phyloP scores from a whole-genome alignment of 2,797 vertebrate genomes.

The Prionace glauca region DNA sequence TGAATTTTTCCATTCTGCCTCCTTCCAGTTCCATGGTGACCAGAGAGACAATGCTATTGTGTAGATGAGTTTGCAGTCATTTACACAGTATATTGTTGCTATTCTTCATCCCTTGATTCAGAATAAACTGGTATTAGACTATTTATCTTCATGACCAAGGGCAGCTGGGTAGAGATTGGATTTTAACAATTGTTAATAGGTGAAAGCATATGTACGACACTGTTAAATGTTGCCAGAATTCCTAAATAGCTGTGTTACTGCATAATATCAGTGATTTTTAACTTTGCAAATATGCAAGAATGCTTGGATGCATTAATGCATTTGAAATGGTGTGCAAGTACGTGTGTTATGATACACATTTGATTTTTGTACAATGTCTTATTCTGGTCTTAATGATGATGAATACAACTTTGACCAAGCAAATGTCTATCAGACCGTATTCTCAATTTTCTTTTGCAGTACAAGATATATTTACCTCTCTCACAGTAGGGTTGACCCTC shows the following conservation, averaged over 20 bases:
- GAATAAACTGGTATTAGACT: neutral
- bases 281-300: neutral
- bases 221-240: neutral
- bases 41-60: neutral
- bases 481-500: constrained; percentile 95
- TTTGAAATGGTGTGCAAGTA: neutral
- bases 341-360: neutral
- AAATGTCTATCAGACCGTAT: neutral
- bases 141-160: neutral
- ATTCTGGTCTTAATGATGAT: neutral
- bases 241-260: neutral
- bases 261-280: neutral
- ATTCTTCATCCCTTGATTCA: neutral
- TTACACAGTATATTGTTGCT: neutral
- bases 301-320: neutral
- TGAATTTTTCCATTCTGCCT: neutral
- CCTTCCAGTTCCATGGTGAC: neutral
- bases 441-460: neutral
- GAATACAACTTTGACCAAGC: neutral
- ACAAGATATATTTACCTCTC: constrained; percentile 63
- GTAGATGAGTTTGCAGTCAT: neutral
- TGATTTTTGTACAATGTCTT: neutral
- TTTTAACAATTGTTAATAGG: neutral
- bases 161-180: neutral
- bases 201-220: neutral